Evolutionary conservation across 2,797 vertebrate genomes (phyloP).

Genomic region (Apogon talboti): DNA sequence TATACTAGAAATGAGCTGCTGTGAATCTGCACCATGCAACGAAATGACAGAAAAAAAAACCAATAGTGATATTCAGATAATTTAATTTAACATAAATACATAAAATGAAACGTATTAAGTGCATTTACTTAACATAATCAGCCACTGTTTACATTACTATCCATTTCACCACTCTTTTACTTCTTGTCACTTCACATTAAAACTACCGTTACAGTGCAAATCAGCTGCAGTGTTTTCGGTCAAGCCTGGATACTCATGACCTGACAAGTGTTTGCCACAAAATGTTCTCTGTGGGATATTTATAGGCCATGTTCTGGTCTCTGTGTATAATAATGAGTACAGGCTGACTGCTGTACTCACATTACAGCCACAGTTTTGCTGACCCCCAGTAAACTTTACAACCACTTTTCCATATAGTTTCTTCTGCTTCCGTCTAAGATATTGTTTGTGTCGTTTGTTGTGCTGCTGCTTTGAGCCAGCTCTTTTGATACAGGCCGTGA

Average conservation of each 20-base stretch:
- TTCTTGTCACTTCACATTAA: not conserved
- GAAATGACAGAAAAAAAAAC: not conserved
- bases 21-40: not conserved
- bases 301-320: slow-evolving; percentile 10
- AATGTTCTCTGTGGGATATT: slow-evolving; percentile 4
- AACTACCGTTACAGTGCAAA: not conserved
- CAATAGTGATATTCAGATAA: not conserved
- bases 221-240: not conserved
- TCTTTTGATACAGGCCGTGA: too few relatives aligned
- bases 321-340: slow-evolving; percentile 16
- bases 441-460: too few relatives aligned
- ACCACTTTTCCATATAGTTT: not conserved
- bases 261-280: slow-evolving; percentile 9
- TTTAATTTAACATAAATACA: not conserved
- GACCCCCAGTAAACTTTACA: not conserved
- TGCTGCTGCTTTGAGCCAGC: too few relatives aligned
- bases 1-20: too few relatives aligned
- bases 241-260: not conserved
- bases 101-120: too few relatives aligned
- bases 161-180: not conserved
- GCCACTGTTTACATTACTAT: too few relatives aligned
- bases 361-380: slow-evolving; percentile 2
- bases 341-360: slow-evolving; percentile 6
- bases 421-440: not conserved
- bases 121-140: too few relatives aligned